phyloP scores from a whole-genome alignment of 1,140 invertebrate species.

The Acyrthosiphon pisum region DNA sequence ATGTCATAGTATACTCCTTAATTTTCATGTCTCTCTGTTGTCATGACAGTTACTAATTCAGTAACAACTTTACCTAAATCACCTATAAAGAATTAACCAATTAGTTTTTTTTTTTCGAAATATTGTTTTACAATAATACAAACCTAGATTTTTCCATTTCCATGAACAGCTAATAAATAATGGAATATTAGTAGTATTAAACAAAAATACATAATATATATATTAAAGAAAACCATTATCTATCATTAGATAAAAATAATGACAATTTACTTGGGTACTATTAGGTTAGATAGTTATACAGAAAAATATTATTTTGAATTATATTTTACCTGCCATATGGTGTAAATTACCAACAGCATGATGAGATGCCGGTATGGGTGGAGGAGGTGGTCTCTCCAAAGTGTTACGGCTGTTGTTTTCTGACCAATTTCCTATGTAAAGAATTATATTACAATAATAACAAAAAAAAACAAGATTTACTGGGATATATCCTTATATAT shows the following conservation, averaged over 20 bases:
- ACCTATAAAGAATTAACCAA: slow-evolving; percentile 66
- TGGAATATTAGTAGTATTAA: neutral
- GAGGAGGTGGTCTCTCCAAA: slow-evolving; percentile 72
- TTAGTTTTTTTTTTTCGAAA: neutral
- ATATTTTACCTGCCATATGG: slow-evolving; percentile 75
- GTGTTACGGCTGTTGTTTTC: slow-evolving; percentile 66
- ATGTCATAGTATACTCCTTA: neutral
- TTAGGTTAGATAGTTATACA: neutral
- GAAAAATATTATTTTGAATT: slow-evolving; percentile 4
- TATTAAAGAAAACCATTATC: neutral
- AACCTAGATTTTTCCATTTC: slow-evolving; percentile 52
- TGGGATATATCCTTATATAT: neutral
- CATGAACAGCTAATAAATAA: slow-evolving; percentile 47
- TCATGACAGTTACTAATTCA: slow-evolving; percentile 77
- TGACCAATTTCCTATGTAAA: slow-evolving; percentile 33
- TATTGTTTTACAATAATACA: slow-evolving; percentile 14
- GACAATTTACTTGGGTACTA: neutral
- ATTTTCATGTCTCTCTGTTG: slow-evolving; percentile 43
- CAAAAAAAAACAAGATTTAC: slow-evolving; percentile 26
- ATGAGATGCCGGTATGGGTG: slow-evolving; percentile 69
- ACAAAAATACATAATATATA: neutral
- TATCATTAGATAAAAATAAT: neutral
- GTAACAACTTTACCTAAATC: slow-evolving; percentile 85
- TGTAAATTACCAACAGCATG: slow-evolving; percentile 81
- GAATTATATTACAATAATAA: neutral